These are phyloP conservation scores for Patagioenas fasciata DNA, from an alignment of 2,113 vertebrate species.

Conservation along the genomic window DNA sequence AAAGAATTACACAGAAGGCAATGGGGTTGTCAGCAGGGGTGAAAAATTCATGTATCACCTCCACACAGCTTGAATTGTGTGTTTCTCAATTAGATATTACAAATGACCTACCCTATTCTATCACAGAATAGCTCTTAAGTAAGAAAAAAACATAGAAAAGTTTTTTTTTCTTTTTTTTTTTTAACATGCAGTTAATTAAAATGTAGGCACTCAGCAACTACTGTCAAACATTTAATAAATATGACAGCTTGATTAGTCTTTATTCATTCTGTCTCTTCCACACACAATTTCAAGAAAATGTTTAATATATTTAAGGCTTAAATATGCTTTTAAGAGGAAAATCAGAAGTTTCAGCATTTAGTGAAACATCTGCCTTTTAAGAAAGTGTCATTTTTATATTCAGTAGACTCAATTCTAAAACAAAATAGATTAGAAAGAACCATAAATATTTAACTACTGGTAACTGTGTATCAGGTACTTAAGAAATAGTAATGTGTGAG, in stretches of 20 bases:
- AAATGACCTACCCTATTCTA: constrained; percentile 52
- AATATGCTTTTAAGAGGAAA: not conserved
- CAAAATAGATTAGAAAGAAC: not conserved
- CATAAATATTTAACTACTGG: constrained; percentile 21
- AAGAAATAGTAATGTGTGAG: not conserved
- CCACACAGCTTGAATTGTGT: constrained; percentile 71
- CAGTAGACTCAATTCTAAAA: not conserved
- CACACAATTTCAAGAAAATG: not conserved
- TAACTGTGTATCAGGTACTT: not conserved
- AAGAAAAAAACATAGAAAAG: not conserved
- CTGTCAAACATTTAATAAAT: constrained; percentile 58
- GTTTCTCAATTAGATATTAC: constrained; percentile 65
- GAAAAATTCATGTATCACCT: constrained; percentile 76
- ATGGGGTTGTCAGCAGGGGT: constrained; percentile 68
- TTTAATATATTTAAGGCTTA: not conserved
- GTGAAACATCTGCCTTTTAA: not conserved
- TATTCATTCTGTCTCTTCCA: constrained; percentile 35
- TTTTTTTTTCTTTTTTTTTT: no score
- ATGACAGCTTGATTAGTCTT: constrained; percentile 37
- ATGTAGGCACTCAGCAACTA: not conserved
- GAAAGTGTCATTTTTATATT: not conserved
- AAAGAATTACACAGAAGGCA: constrained; percentile 68
- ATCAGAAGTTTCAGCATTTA: not conserved
- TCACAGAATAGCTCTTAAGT: constrained; percentile 35
- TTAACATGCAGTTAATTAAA: constrained; percentile 45